phyloP scores from a whole-genome alignment of 2,113 vertebrate genomes.

The Turnix velox region DNA sequence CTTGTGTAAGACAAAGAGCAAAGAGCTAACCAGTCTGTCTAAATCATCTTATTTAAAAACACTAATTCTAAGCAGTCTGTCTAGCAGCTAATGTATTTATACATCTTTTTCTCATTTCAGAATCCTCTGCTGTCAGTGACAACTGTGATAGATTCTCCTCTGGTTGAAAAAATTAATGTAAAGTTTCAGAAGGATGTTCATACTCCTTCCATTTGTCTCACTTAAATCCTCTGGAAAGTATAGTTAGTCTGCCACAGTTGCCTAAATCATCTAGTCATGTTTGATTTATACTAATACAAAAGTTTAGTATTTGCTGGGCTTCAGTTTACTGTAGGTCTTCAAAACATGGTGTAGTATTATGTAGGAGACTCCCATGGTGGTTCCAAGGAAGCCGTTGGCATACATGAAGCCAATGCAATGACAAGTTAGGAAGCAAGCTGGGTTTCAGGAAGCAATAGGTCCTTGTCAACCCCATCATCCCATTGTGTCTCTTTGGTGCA shows the following conservation, averaged over 20 bases:
- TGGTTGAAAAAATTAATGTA: not conserved
- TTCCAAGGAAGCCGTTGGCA: not conserved
- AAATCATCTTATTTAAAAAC: slow-evolving; percentile 6
- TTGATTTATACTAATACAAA: not conserved
- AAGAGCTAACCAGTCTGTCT: not conserved
- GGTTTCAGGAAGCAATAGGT: not conserved
- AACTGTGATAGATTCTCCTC: not conserved
- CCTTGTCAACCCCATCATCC: not conserved
- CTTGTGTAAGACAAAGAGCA: not conserved
- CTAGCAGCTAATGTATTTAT: not conserved
- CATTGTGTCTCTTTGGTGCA: not conserved
- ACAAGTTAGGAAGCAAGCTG: not conserved
- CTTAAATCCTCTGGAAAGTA: not conserved
- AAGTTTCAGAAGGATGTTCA: not conserved
- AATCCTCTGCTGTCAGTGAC: not conserved
- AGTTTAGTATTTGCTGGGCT: not conserved
- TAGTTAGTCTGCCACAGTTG: not conserved
- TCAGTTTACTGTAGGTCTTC: not conserved
- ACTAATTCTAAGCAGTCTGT: not conserved
- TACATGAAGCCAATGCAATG: not conserved
- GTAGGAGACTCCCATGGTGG: not conserved
- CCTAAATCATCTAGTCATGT: not conserved
- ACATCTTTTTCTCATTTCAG: slow-evolving; percentile 10
- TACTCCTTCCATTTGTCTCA: not conserved
- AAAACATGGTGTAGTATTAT: not conserved